A percentile compares a stretch with the other conserved stretches of the same genome.
Conservation (phyloP, 2,888 invertebrate genomes). For the Alsophila aescularia region DNA sequence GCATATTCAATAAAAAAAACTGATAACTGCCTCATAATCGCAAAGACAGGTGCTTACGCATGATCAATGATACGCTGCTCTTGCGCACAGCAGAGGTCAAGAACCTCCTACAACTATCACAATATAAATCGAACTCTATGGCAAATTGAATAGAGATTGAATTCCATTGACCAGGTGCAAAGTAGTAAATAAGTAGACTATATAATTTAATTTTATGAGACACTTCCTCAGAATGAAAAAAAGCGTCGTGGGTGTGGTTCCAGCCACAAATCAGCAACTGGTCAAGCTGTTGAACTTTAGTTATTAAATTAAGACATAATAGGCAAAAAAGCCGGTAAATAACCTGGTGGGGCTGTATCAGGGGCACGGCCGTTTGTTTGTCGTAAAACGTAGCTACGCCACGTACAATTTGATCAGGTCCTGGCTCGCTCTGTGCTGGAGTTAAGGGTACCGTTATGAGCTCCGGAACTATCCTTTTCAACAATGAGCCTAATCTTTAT, state of each 20-base stretch:
- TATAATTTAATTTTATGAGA: constrained; percentile 23
- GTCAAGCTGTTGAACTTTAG: constrained; percentile 1
- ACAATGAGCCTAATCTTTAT: too few relatives aligned
- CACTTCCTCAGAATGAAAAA: constrained; percentile 22
- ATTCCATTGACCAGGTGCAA: neutral
- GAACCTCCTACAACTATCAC: constrained; percentile 29
- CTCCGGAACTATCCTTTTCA: too few relatives aligned
- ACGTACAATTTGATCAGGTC: too few relatives aligned
- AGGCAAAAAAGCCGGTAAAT: too few relatives aligned
- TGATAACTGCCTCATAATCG: constrained; percentile 35
- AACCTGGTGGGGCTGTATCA: too few relatives aligned
- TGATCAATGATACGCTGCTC: constrained; percentile 51
- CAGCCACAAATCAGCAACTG: neutral
- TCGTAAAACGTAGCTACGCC: too few relatives aligned
- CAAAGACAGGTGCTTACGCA: constrained; percentile 35
- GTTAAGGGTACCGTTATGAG: too few relatives aligned
- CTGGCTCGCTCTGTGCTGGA: too few relatives aligned
- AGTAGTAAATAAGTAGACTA: constrained; percentile 6
- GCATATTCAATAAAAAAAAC: constrained; percentile 1
- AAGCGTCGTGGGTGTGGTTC: constrained; percentile 10
- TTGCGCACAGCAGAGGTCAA: constrained; percentile 40
- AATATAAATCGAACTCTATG: constrained; percentile 1
- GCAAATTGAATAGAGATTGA: neutral
- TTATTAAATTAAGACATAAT: neutral
- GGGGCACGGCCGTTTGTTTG: too few relatives aligned